Base-by-base conservation (phyloP, 92 coral and sea anemone species). In the Heteractis magnifica region DNA sequence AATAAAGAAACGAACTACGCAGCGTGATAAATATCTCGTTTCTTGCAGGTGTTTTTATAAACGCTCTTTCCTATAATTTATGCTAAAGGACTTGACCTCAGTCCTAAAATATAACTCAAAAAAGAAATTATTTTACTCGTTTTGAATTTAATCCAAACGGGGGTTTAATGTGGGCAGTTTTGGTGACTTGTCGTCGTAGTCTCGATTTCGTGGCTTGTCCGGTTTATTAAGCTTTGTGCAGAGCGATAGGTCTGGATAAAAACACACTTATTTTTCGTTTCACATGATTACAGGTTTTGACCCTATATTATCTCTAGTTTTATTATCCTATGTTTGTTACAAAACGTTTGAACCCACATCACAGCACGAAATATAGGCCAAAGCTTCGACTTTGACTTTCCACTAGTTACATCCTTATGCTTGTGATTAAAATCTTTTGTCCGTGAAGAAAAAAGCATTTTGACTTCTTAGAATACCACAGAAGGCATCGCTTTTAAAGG, bases 341-440 rank as follows among this genome's bases (percentile, higher is more conserved):
- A 72, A 82, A 72, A 82, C 86, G 79, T 56, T 82, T 75, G 55
- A 34, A 75, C 86, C 79, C 34, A 64, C 72, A 23, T 75, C 86
- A 75, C 86, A 82, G 86, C 86, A 82, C 55, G 86, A 55, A 65
- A 60, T 12, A 49, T 34, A 4, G n/a, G 13, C 56, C 6, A 74
- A n/a, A 14, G 55, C 78, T 7, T 44, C 78, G 78, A 74, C 56
- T 74, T 74, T 26, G 44, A 34, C 15, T 49, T 20, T 60, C 11
- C 20, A 52, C 65, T 65, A 3, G 84, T 81, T 81, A 81, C 84
- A 68, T 81, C 84, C 5, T 19, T 49, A 49, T 19, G 76, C 8
- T 85, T 51, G 20, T 65, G 14, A 77, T 85, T 85, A 68, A 85
- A 52, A 65, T 68, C 88, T 85, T 85, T 85, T 85, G 88, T 85